Evolutionary conservation across 2,113 vertebrate genomes (phyloP).

Genomic region (Pteronura brasiliensis): DNA sequence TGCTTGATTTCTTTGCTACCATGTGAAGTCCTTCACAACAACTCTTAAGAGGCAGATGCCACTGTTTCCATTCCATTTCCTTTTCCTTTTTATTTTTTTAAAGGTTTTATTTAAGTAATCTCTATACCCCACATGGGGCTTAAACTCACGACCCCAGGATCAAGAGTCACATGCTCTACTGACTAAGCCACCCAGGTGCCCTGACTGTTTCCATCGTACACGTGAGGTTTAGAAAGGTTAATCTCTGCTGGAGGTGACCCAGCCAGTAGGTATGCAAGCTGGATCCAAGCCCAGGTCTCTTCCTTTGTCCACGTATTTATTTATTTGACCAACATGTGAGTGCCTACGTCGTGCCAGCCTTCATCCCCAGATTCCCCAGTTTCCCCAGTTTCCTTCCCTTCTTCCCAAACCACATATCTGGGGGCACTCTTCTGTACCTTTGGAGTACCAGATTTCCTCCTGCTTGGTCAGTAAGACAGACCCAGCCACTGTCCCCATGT

Average conservation of each 20-base stretch:
- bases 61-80: neutral
- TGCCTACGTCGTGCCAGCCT: neutral
- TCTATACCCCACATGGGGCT: neutral
- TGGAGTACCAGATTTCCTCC: accelerated
- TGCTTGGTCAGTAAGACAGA: neutral
- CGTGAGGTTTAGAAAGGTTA: neutral
- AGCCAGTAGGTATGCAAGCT: neutral
- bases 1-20: neutral
- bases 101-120: neutral
- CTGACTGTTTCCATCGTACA: neutral
- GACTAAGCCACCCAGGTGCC: neutral
- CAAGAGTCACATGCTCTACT: neutral
- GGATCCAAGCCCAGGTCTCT: neutral
- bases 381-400: neutral
- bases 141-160: neutral
- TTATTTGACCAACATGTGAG: neutral
- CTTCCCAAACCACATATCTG: neutral
- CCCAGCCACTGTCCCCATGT: accelerated
- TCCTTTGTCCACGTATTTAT: neutral
- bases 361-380: neutral
- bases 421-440: neutral
- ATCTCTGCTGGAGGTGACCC: neutral
- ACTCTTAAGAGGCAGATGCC: neutral
- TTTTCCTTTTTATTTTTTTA: neutral
- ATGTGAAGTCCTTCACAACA: neutral